A percentile compares a stretch with the other conserved stretches of the same genome.
These are phyloP conservation scores for Thripadectes ignobilis DNA, from an alignment of 2,797 vertebrate genomes.

Conservation along the genomic window DNA sequence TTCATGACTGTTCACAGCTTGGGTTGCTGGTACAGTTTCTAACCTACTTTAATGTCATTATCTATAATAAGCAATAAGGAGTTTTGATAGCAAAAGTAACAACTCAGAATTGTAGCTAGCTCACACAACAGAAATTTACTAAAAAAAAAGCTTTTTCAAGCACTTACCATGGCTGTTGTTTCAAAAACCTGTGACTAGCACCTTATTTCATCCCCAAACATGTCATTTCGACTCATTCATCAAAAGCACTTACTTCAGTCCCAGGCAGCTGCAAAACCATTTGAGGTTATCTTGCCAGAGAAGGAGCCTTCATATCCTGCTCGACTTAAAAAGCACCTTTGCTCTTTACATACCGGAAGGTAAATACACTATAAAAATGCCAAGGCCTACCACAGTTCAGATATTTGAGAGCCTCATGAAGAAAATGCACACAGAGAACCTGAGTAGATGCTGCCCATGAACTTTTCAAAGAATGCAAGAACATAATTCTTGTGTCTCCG, in stretches of 20 bases:
- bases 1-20: neutral
- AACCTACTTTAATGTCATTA: neutral
- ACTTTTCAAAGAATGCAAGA: conserved; percentile 43
- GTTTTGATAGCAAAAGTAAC: neutral
- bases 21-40: neutral
- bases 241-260: conserved; percentile 43
- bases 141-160: neutral
- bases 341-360: conserved; percentile 43
- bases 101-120: neutral
- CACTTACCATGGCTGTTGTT: neutral
- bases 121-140: neutral
- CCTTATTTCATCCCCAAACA: conserved; percentile 19
- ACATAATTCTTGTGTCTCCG: conserved; percentile 35
- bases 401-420: conserved; percentile 32
- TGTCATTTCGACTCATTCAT: conserved; percentile 25
- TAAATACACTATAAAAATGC: conserved; percentile 42
- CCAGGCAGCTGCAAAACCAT: conserved; percentile 37
- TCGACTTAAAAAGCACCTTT: conserved; percentile 38
- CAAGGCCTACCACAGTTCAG: conserved; percentile 37
- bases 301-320: conserved; percentile 42
- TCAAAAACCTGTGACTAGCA: conserved; percentile 9
- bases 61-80: neutral
- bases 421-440: conserved; percentile 7
- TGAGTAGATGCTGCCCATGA: neutral
- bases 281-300: conserved; percentile 42